Conservation (phyloP, 2,888 invertebrate species). For the Drosophila mimica region DNA sequence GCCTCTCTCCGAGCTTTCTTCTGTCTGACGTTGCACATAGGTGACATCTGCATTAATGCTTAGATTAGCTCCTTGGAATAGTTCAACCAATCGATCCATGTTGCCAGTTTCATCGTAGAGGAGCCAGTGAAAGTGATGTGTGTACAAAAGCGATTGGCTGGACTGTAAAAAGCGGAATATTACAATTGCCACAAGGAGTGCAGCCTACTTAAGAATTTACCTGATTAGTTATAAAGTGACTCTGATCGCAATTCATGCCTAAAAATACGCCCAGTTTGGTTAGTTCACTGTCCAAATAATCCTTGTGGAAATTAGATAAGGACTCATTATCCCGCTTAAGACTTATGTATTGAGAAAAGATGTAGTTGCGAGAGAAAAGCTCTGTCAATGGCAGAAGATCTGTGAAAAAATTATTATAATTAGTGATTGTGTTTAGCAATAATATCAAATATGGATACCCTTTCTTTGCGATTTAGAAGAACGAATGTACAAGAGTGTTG, state of each 20-base stretch:
- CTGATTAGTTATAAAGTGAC: constrained; percentile 62
- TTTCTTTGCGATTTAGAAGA: too few relatives aligned
- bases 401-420: constrained; percentile 24
- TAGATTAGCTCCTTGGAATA: constrained; percentile 72
- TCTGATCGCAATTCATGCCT: constrained; percentile 73
- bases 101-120: constrained; percentile 66
- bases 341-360: constrained; percentile 67
- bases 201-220: constrained; percentile 42
- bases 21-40: constrained; percentile 50
- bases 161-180: constrained; percentile 55
- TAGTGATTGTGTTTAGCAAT: not conserved
- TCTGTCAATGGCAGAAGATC: constrained; percentile 51
- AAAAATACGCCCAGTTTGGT: constrained; percentile 73
- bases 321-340: constrained; percentile 28
- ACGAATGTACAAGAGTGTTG: too few relatives aligned
- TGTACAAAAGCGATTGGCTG: constrained; percentile 67
- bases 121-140: constrained; percentile 75
- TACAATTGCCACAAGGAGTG: not conserved
- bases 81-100: constrained; percentile 42
- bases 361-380: constrained; percentile 42
- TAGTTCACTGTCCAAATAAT: constrained; percentile 59
- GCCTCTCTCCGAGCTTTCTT: not conserved
- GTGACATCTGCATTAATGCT: constrained; percentile 80
- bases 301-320: constrained; percentile 48
- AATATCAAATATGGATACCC: not conserved